These are phyloP conservation scores for Caenorhabditis wallacei DNA, from an alignment of 2,888 invertebrate genomes.

Conservation along the genomic window DNA sequence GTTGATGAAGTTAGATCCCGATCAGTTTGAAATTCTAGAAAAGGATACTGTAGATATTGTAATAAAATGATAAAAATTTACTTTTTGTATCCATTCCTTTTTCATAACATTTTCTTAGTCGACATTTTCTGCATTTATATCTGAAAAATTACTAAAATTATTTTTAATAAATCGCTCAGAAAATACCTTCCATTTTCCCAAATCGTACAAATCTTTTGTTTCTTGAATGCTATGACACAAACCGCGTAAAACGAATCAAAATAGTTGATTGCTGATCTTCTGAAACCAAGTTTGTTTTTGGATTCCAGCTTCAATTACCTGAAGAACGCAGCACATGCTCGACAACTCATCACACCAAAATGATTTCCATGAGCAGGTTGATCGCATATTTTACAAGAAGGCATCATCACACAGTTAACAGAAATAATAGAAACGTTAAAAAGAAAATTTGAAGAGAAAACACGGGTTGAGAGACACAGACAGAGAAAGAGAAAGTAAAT, in stretches of 20 bases:
- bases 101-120: conserved; percentile 26
- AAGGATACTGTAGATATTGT: not conserved
- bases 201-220: not conserved
- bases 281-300: not conserved
- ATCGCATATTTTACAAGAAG: conserved; percentile 56
- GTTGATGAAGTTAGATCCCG: conserved; percentile 3
- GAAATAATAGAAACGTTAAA: not conserved
- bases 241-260: not conserved
- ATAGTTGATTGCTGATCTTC: conserved; percentile 5
- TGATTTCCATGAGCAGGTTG: conserved; percentile 55
- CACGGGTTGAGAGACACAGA: not conserved
- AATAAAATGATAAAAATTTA: not conserved
- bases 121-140: conserved; percentile 38
- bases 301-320: not conserved
- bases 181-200: not conserved
- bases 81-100: conserved; percentile 41
- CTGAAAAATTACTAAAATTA: not conserved
- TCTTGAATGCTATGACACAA: not conserved
- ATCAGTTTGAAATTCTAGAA: conserved; percentile 22
- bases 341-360: conserved; percentile 65
- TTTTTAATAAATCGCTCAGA: not conserved
- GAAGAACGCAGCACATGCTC: conserved; percentile 69
- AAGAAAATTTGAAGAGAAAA: not conserved
- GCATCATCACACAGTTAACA: not conserved
- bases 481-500: not conserved